phyloP scores from a whole-genome alignment of 1,140 invertebrate species.

The Halesus radiatus region DNA sequence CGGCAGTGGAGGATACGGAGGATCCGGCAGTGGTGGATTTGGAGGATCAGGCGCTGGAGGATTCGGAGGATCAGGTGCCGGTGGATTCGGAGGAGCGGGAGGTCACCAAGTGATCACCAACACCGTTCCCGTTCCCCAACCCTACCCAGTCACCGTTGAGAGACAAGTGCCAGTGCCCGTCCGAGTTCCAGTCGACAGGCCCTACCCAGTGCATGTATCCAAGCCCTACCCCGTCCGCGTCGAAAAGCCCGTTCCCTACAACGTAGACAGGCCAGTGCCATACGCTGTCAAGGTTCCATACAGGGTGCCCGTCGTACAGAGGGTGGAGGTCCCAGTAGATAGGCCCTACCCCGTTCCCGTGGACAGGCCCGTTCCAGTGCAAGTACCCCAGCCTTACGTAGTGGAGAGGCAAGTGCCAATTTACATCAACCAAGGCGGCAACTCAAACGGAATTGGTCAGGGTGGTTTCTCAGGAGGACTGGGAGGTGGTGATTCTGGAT shows the following conservation, averaged over 20 bases:
- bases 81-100: slow-evolving; percentile 1
- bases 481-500: not conserved
- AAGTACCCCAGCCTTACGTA: slow-evolving; percentile 53
- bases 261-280: slow-evolving; percentile 56
- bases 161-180: slow-evolving; percentile 50
- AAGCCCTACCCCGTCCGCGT: slow-evolving; percentile 62
- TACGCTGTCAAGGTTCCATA: slow-evolving; percentile 57
- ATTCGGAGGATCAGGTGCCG: not conserved
- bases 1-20: slow-evolving; percentile 4
- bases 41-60: slow-evolving; percentile 12
- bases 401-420: slow-evolving; percentile 58
- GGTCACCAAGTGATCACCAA: slow-evolving; percentile 47
- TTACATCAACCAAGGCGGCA: slow-evolving; percentile 48
- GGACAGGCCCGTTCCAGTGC: slow-evolving; percentile 64
- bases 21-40: slow-evolving; percentile 6
- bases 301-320: slow-evolving; percentile 64
- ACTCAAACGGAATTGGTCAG: slow-evolving; percentile 16
- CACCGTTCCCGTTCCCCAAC: slow-evolving; percentile 50
- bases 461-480: slow-evolving; percentile 6
- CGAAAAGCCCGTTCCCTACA: slow-evolving; percentile 60
- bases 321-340: slow-evolving; percentile 61
- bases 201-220: slow-evolving; percentile 48
- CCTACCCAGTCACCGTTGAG: slow-evolving; percentile 58
- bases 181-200: slow-evolving; percentile 51
- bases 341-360: slow-evolving; percentile 62